These are phyloP conservation scores for Asarcornis scutulata DNA, from an alignment of 2,113 vertebrate species.

Conservation along the genomic window DNA sequence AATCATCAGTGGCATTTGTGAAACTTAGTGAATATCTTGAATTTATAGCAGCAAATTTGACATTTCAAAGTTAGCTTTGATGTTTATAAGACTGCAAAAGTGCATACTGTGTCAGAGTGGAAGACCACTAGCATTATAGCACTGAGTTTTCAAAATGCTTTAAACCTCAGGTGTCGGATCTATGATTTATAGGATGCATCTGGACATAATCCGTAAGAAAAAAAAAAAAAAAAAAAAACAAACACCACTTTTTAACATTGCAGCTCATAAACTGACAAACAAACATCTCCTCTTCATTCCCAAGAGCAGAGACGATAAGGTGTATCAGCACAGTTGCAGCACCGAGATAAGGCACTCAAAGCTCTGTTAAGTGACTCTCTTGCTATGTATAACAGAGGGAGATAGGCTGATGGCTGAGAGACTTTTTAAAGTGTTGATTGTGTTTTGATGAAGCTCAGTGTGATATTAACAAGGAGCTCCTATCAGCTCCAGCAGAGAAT, in stretches of 20 bases:
- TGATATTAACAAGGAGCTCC: background rate
- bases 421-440: background rate
- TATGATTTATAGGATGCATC: background rate
- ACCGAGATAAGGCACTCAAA: background rate
- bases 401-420: background rate
- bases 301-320: background rate
- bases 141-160: constrained; percentile 15
- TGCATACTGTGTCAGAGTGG: background rate
- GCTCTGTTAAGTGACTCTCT: background rate
- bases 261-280: background rate
- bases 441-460: background rate
- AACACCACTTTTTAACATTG: background rate
- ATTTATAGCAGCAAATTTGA: constrained; percentile 53
- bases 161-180: background rate
- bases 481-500: background rate
- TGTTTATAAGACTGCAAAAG: constrained; percentile 37
- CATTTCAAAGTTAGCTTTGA: constrained; percentile 67
- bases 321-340: background rate
- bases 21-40: constrained; percentile 53
- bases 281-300: background rate
- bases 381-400: background rate
- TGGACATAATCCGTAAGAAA: background rate
- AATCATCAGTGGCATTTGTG: constrained; percentile 57
- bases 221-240: background rate
- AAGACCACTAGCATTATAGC: constrained; percentile 25